A percentile compares a stretch with the other conserved stretches of the same genome.
Evolutionary conservation across 2,113 vertebrate genomes (phyloP).

Genomic region (Dinomys branickii): DNA sequence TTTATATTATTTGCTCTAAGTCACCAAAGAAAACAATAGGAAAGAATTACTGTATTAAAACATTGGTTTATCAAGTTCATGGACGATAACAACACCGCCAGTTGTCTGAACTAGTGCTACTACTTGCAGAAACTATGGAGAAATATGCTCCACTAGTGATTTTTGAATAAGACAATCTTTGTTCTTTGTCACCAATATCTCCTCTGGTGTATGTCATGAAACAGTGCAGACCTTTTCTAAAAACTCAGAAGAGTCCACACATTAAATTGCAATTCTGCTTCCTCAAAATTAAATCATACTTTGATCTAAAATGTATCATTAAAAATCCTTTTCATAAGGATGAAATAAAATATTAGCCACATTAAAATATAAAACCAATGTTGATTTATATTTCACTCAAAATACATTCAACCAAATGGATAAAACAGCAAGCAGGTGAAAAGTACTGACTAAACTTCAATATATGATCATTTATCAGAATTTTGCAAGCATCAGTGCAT

Average conservation of each 20-base stretch:
- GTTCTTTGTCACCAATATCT: not conserved
- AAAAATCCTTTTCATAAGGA: not conserved
- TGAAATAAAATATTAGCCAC: not conserved
- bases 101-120: not conserved
- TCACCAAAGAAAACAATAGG: not conserved
- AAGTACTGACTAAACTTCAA: not conserved
- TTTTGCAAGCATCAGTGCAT: not conserved
- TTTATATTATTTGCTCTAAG: conserved; percentile 7
- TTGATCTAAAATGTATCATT: not conserved
- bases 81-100: not conserved
- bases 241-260: not conserved
- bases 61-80: not conserved
- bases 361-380: not conserved
- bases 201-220: not conserved
- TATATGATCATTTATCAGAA: not conserved
- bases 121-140: not conserved
- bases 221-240: not conserved
- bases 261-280: not conserved
- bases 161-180: conserved; percentile 20
- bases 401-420: not conserved
- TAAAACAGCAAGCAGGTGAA: not conserved
- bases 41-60: not conserved
- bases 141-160: not conserved
- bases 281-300: not conserved
- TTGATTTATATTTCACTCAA: not conserved